phyloP scores from a whole-genome alignment of 2,113 vertebrate genomes.

The Eptatretus burgeri region DNA sequence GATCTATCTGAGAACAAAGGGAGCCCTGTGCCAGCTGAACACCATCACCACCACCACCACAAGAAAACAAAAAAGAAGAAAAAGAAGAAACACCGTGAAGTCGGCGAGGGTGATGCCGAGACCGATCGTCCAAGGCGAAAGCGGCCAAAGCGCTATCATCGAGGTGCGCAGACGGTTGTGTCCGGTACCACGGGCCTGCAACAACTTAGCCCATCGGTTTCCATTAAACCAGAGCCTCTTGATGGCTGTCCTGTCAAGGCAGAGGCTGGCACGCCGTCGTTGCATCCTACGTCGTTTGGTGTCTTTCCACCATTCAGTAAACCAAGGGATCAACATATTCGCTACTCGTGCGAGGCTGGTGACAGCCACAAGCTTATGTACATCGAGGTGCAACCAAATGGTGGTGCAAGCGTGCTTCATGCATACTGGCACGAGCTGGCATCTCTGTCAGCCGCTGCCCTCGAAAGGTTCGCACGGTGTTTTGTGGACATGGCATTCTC shows the following conservation, averaged over 20 bases:
- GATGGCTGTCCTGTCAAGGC: background rate
- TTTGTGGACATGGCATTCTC: conserved; percentile 67
- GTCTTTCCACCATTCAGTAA: background rate
- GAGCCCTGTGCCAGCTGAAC: conserved; percentile 1
- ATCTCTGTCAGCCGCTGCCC: conserved; percentile 43
- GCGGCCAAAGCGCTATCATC: conserved; percentile 77
- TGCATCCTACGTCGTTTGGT: too few relatives aligned
- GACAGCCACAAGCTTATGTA: conserved; percentile 36
- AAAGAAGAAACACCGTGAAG: conserved; percentile 99
- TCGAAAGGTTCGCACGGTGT: conserved; percentile 71
- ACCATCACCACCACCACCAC: conserved; percentile 3
- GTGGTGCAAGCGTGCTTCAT: conserved; percentile 63
- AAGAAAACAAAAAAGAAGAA: conserved; percentile 83
- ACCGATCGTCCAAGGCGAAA: conserved; percentile 34
- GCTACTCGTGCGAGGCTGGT: background rate
- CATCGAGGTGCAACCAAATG: conserved; percentile 78
- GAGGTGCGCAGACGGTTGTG: conserved; percentile 66
- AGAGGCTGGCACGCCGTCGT: background rate
- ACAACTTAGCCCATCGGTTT: background rate
- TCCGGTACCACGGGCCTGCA: conserved; percentile 20
- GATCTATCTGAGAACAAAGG: background rate
- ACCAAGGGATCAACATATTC: background rate
- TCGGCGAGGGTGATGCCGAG: conserved; percentile 11
- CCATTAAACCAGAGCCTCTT: background rate
- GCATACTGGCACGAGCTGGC: conserved; percentile 69